These are phyloP conservation scores for Clytia hemisphaerica DNA, from an alignment of 30 jellyfish, hydroid and myxozoan genomes.

Conservation along the genomic window DNA sequence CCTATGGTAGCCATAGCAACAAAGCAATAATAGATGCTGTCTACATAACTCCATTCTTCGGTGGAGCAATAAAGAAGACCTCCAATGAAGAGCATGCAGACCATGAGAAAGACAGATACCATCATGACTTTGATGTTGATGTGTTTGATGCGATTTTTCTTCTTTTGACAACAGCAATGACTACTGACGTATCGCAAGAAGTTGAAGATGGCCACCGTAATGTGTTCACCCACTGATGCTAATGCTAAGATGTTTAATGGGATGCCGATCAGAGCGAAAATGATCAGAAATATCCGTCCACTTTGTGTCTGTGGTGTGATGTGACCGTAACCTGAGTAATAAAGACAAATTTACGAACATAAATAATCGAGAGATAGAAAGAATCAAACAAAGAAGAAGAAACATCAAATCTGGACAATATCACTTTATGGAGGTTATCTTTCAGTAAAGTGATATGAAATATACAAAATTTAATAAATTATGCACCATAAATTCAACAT, in stretches of 20 bases:
- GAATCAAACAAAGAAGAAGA: too few species aligned
- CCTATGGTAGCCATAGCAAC: constrained; percentile 98
- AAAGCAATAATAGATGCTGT: constrained; percentile 89
- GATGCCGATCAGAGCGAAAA: constrained; percentile 91
- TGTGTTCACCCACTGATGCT: constrained; percentile 99
- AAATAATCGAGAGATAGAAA: neutral
- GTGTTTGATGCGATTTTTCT: constrained; percentile 48
- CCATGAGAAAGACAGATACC: constrained; percentile 71
- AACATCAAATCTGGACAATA: too few species aligned
- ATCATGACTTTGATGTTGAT: constrained; percentile 90
- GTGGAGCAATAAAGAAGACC: constrained; percentile 80
- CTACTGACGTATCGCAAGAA: constrained; percentile 63
- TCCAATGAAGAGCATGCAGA: constrained; percentile 81
- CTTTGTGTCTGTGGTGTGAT: constrained; percentile 92
- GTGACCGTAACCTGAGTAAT: constrained; percentile 82
- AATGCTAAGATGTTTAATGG: constrained; percentile 91
- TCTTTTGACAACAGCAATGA: constrained; percentile 29
- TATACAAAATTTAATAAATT: too few species aligned
- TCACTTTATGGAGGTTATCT: too few species aligned
- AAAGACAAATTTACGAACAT: neutral
- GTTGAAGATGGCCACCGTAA: constrained; percentile 74
- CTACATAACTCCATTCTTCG: constrained; percentile 90
- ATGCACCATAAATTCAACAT: too few species aligned
- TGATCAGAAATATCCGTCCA: constrained; percentile 85
- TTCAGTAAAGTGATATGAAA: too few species aligned